Evolutionary conservation across 2,888 invertebrate genomes (phyloP).

Genomic region (Nemotelus pantherinus): DNA sequence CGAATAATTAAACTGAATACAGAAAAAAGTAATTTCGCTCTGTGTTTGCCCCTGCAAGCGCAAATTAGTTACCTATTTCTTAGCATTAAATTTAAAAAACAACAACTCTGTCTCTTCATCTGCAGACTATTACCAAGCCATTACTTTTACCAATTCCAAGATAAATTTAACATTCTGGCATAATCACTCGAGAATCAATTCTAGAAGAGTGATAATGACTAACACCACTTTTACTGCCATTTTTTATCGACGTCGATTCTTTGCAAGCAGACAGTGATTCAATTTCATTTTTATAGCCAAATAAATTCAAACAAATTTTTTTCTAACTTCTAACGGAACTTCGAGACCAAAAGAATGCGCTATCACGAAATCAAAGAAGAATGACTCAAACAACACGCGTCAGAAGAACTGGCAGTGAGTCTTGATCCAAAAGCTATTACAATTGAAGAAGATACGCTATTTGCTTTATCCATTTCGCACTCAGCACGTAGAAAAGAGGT

Average conservation of each 20-base stretch:
- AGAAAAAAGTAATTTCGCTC: no score
- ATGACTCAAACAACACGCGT: constrained; percentile 23
- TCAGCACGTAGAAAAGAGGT: neutral
- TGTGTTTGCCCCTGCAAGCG: no score
- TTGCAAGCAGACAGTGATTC: no score
- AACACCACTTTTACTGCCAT: constrained; percentile 10
- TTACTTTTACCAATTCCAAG: no score
- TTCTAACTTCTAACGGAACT: constrained; percentile 8
- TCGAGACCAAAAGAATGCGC: neutral
- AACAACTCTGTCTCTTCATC: no score
- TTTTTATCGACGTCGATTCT: neutral
- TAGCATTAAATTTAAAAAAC: no score
- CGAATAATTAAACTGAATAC: no score
- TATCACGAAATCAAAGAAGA: neutral
- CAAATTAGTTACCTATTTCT: no score
- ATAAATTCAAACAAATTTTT: neutral
- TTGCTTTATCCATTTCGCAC: constrained; percentile 27
- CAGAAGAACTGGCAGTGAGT: neutral
- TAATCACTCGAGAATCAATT: no score
- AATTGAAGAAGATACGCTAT: neutral
- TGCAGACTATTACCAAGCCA: no score
- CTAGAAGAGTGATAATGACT: neutral
- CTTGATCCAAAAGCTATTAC: neutral
- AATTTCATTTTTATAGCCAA: neutral
- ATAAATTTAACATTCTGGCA: no score